Evolutionary conservation across 2,888 invertebrate species (phyloP).

Genomic region (Steromphala cineraria): DNA sequence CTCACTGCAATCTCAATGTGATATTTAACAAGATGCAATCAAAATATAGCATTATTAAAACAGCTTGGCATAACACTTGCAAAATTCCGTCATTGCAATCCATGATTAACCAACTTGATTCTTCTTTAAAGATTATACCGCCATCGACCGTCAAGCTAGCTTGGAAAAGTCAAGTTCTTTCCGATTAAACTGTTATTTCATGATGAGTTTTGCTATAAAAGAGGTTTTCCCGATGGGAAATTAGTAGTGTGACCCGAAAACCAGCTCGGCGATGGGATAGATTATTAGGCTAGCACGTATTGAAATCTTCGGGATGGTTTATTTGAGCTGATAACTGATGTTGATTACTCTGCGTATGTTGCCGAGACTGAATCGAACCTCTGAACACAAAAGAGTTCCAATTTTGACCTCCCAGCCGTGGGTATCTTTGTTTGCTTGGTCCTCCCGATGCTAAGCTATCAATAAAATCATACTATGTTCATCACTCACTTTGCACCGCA

Average conservation of each 20-base stretch:
- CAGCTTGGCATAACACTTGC: neutral
- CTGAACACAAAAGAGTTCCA: neutral
- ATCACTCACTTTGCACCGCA: too few relatives aligned
- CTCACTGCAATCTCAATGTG: neutral
- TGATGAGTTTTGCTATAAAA: neutral
- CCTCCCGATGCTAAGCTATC: neutral
- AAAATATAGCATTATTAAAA: neutral
- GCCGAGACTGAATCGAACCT: conserved; percentile 8
- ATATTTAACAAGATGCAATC: neutral
- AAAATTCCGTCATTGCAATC: neutral
- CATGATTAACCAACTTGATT: neutral
- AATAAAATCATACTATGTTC: neutral
- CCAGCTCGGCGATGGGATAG: neutral
- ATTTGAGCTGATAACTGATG: conserved; percentile 5
- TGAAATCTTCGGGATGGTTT: conserved; percentile 6
- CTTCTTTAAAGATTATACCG: neutral
- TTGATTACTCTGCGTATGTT: conserved; percentile 5
- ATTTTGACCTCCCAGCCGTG: neutral
- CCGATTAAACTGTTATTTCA: conserved; percentile 2
- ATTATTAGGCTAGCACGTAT: neutral
- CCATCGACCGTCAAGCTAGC: neutral
- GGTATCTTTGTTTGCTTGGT: neutral
- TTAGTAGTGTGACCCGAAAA: conserved; percentile 2
- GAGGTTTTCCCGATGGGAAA: conserved; percentile 5
- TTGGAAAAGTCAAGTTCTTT: conserved; percentile 3